Evolutionary conservation across 2,113 vertebrate genomes (phyloP), one percentile per base, ranked within the genome.

Genomic region (Nipponia nippon): DNA sequence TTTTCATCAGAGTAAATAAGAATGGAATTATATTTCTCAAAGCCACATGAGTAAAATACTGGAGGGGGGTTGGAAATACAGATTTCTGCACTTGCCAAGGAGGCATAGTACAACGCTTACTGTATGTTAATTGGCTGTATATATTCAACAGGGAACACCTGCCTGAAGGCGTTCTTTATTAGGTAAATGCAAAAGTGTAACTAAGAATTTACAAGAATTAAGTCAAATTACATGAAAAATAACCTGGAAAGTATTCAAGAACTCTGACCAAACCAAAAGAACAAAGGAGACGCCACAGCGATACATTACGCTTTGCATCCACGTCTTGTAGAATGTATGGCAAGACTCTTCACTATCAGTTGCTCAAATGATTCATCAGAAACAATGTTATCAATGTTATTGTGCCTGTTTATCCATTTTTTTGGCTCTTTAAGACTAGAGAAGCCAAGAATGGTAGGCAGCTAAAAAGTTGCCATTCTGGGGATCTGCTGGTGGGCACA

Each of bases 1-100:
- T 90, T 92, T 93, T 76, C 42, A 40, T 92, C 67, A 49, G 36
- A 36, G n/a, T 89, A 91, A 91, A 50, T 65, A 73, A 93, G 66
- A 84, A 72, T 26, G 79, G 44, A 78, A 87, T 80, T 87, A 32
- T 17, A 23, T 93, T 95, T 96, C 34, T 83, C 38, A 62, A 56
- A 72, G 40, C 26, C 71, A 62, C 12, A 17, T 47, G 53, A 53
- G 46, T 61, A 40, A 82, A 84, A 36, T 16, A 15, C 13, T 30
- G 14, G 16, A 63, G 7, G 14, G 16, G 52, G 13, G 5, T 8
- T 86, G 36, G 44, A 91, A 81, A 72, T 36, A 44, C 2, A 1
- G 34, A 44, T 61, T 65, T 83, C 75, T 86, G 34, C 25, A 26
- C 25, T 73, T 88, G 32, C 10, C 8, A 69, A 65, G 14, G 44